Percentiles rank a stretch among this genome's conserved stretches.
Evolutionary conservation across 2,797 vertebrate genomes (phyloP).

Genomic region (Lacerta viridis): DNA sequence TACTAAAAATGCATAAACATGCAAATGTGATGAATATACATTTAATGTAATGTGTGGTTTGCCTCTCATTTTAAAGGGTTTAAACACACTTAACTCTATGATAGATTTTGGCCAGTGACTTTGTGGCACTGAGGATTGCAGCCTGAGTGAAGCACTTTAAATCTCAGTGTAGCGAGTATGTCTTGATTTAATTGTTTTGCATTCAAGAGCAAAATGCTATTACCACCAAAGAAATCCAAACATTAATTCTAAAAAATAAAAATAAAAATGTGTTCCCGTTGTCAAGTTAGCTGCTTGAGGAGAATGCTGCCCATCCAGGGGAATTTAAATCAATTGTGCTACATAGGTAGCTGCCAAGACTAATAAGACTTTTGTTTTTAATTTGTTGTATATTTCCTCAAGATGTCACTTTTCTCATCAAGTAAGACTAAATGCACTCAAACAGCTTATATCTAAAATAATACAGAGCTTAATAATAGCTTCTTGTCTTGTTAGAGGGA

Average conservation of each 20-base stretch:
- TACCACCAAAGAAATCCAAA: slow-evolving; percentile 56
- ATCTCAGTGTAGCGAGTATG: slow-evolving; percentile 34
- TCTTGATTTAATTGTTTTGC: slow-evolving; percentile 65
- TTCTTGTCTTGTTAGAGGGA: slow-evolving; percentile 63
- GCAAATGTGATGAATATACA: neutral
- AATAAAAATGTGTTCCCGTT: slow-evolving; percentile 51
- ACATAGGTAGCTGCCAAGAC: slow-evolving; percentile 74
- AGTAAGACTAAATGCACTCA: slow-evolving; percentile 72
- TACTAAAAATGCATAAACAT: neutral
- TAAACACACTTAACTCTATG: neutral
- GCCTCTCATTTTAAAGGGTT: slow-evolving; percentile 4
- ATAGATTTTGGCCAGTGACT: neutral
- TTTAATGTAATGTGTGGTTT: neutral
- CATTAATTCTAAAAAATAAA: slow-evolving; percentile 60
- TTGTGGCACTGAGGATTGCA: neutral
- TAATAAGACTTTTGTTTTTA: slow-evolving; percentile 75
- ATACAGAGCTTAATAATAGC: slow-evolving; percentile 69
- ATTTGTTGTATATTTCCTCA: slow-evolving; percentile 73
- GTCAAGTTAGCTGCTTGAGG: slow-evolving; percentile 54
- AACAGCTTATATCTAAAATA: slow-evolving; percentile 62
- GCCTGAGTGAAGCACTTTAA: neutral
- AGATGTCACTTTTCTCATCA: slow-evolving; percentile 76
- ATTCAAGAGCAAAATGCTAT: slow-evolving; percentile 67
- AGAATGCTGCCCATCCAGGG: slow-evolving; percentile 65
- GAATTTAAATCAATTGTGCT: slow-evolving; percentile 73